Evolutionary conservation across 2,888 invertebrate genomes (phyloP), one percentile per base, ranked within the genome.

Genomic region (Agrypnus murinus): DNA sequence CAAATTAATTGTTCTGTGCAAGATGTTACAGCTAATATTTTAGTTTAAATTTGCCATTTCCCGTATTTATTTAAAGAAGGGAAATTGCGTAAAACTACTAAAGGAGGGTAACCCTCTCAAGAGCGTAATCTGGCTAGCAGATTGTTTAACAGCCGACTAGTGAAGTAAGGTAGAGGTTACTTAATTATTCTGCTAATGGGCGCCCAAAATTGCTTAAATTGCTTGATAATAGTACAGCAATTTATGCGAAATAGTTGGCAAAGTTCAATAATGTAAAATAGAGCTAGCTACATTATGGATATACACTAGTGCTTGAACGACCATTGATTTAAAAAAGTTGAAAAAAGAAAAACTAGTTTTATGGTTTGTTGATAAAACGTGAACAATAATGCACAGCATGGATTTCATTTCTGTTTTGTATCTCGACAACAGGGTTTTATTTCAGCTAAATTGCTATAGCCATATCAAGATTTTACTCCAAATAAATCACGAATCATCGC

Each of bases 181-280:
- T 55, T 36, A 36, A 55, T 55, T 55, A 55, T 55, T 55, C n/a
- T 36, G 38, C 55, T 55, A 55, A 55, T 55, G 55, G 55, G 19
- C n/a, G 55, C 36, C 36, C 55, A 36, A 55, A 55, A 55, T 55
- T 55, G 36, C 55, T 36, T 12, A 55, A 55, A 55, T 55, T 55
- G 36, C 55, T 55, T 15, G 3, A 6, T 55, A 36, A 55, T 55
- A 19, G 36, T 55, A 55, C n/a, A 4, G 36, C 34, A 55, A 19
- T 55, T 55, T 55, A 55, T 50, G 14, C 55, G 34, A 55, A 55
- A 55, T 55, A 36, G 55, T 55, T 55, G 32, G 15, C 17, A 2
- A 55, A 36, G 55, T 19, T 55, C 55, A 5, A 36, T 55, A 55
- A 55, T 55, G 55, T 17, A 9, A 10, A 50, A n/a, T 38, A 10